Evolutionary conservation across 2,888 invertebrate genomes (phyloP).

Genomic region (Zygaena filipendulae): DNA sequence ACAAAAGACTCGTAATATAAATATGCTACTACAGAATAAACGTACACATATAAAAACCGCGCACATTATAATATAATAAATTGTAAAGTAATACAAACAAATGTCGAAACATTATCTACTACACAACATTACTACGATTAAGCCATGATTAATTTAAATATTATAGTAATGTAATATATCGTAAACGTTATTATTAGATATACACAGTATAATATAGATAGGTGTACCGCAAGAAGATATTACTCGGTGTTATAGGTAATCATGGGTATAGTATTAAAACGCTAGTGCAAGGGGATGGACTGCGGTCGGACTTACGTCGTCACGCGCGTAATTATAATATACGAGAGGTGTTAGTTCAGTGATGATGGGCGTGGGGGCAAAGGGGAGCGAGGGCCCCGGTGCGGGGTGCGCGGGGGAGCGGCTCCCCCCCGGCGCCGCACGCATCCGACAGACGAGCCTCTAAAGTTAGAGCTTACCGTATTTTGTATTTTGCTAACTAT

Average conservation of each 20-base stretch:
- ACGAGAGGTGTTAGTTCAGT: too few relatives aligned
- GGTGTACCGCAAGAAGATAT: conserved; percentile 53
- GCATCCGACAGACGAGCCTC: conserved; percentile 64
- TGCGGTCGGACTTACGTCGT: too few relatives aligned
- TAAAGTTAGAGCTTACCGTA: conserved; percentile 66
- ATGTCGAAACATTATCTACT: conserved; percentile 57
- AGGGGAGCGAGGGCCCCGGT: conserved; percentile 10
- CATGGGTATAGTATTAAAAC: conserved; percentile 46
- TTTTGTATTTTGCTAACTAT: conserved; percentile 69
- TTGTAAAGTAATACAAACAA: conserved; percentile 68
- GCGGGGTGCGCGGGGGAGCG: conserved; percentile 6
- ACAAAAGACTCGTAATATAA: too few relatives aligned
- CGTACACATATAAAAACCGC: conserved; percentile 69
- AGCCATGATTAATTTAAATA: conserved; percentile 66
- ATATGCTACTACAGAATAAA: conserved; percentile 66
- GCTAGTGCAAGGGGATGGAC: conserved; percentile 27
- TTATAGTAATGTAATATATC: too few relatives aligned
- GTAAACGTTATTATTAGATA: conserved; percentile 54
- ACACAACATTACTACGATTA: conserved; percentile 66
- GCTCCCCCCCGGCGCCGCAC: too few relatives aligned
- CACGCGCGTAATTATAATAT: conserved; percentile 28
- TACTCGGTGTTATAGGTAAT: conserved; percentile 32
- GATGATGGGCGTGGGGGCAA: not conserved
- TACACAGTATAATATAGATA: conserved; percentile 55
- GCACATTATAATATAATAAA: conserved; percentile 62